Evolutionary conservation across 35 echinoderm and acorn worm species (phyloP).

Genomic region (Diadema setosum): DNA sequence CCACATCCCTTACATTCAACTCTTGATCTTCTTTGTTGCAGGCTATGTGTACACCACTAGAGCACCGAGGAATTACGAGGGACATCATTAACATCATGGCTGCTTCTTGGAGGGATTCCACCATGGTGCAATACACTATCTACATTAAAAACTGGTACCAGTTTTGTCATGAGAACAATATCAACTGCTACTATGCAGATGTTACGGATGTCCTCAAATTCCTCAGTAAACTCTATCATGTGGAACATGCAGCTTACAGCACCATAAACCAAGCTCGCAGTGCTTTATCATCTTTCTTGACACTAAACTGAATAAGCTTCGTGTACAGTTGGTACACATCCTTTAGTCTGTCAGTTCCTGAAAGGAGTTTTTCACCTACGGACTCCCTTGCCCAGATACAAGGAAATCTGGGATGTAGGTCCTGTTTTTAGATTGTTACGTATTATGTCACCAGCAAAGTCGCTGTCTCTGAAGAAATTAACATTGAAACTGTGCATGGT

Average conservation of each 20-base stretch:
- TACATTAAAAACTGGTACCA: conserved; percentile 6
- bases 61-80: neutral
- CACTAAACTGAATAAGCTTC: neutral
- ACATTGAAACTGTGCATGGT: too few relatives aligned
- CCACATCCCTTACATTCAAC: neutral
- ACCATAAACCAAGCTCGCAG: conserved; percentile 26
- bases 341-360: neutral
- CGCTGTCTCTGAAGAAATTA: too few relatives aligned
- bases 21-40: conserved; percentile 32
- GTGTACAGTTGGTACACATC: conserved; percentile 5
- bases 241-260: neutral
- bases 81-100: neutral
- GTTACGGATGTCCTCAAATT: neutral
- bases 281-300: conserved; percentile 15
- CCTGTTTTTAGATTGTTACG: too few relatives aligned
- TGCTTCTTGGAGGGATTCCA: neutral
- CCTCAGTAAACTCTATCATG: neutral
- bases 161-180: conserved; percentile 12
- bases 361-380: conserved; percentile 14
- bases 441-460: too few relatives aligned
- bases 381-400: too few relatives aligned
- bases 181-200: neutral
- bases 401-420: too few relatives aligned
- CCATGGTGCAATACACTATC: conserved; percentile 17
- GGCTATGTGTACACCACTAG: neutral